phyloP scores from a whole-genome alignment of 2,113 vertebrate species.

The Centrocercus urophasianus region DNA sequence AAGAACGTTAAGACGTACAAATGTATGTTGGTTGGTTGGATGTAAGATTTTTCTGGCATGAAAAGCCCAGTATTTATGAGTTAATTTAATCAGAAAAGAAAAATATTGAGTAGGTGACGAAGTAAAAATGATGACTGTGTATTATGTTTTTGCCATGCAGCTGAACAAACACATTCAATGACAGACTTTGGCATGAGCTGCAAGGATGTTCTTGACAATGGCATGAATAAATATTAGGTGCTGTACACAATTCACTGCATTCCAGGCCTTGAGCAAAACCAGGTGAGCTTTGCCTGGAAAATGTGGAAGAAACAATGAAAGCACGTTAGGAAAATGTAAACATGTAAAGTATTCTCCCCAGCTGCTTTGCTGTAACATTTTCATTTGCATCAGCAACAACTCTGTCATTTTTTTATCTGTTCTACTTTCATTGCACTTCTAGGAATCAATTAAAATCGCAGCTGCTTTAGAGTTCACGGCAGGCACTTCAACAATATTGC shows the following conservation, averaged over 20 bases:
- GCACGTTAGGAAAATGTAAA: constrained; percentile 61
- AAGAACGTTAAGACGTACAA: constrained; percentile 59
- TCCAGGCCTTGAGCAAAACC: constrained; percentile 76
- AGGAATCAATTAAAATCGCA: constrained; percentile 56
- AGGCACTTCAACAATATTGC: constrained; percentile 39
- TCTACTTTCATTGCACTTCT: constrained; percentile 61
- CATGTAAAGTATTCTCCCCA: constrained; percentile 22
- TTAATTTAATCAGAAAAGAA: constrained; percentile 79
- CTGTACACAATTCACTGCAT: constrained; percentile 61
- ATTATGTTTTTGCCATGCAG: constrained; percentile 77
- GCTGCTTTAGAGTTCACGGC: constrained; percentile 24
- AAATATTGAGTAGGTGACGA: constrained; percentile 77
- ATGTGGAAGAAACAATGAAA: constrained; percentile 61
- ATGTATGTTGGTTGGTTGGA: constrained; percentile 59
- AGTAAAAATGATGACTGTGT: constrained; percentile 77
- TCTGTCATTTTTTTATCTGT: constrained; percentile 59
- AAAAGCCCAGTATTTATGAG: constrained; percentile 75
- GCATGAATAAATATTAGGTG: constrained; percentile 80
- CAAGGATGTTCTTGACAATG: constrained; percentile 79
- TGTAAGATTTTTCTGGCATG: constrained; percentile 67
- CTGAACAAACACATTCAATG: constrained; percentile 81
- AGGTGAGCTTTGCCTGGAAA: constrained; percentile 76
- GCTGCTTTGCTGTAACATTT: constrained; percentile 47
- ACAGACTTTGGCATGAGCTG: constrained; percentile 74
- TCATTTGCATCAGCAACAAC: constrained; percentile 66